phyloP scores from a whole-genome alignment of 2,113 vertebrate genomes.

The Trichomycterus rosablanca region DNA sequence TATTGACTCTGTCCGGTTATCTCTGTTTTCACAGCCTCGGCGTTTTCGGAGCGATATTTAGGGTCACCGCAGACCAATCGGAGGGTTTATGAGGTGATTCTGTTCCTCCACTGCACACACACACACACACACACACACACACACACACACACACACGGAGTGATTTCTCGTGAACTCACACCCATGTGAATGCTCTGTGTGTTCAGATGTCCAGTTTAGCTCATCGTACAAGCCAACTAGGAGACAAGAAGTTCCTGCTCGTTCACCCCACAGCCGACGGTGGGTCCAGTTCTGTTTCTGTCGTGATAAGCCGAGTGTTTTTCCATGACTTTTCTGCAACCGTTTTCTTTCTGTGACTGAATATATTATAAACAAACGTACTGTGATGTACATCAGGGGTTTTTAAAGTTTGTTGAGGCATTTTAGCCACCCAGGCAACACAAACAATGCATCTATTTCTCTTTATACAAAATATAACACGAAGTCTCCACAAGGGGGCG shows the following conservation, averaged over 20 bases:
- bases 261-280: slow-evolving; percentile 94
- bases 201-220: slow-evolving; percentile 80
- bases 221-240: slow-evolving; percentile 70
- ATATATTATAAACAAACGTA: too few species aligned
- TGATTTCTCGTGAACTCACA: neutral
- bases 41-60: slow-evolving; percentile 93
- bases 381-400: too few species aligned
- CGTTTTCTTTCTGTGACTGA: too few species aligned
- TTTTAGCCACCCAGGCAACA: too few species aligned
- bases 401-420: too few species aligned
- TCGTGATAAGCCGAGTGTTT: too few species aligned
- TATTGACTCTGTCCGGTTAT: too few species aligned
- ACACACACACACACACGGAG: too few species aligned
- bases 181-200: slow-evolving; percentile 18
- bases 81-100: slow-evolving; percentile 78
- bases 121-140: neutral
- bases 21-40: slow-evolving; percentile 73
- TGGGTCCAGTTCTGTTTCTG: slow-evolving; percentile 61
- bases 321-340: too few species aligned
- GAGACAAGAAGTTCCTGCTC: slow-evolving; percentile 85
- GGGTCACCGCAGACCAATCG: slow-evolving; percentile 81
- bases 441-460: too few species aligned
- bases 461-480: too few species aligned
- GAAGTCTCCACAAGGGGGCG: too few species aligned
- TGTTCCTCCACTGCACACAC: neutral